These are phyloP conservation scores for Platypus cylindrus DNA, from an alignment of 2,888 invertebrate species.

Conservation along the genomic window DNA sequence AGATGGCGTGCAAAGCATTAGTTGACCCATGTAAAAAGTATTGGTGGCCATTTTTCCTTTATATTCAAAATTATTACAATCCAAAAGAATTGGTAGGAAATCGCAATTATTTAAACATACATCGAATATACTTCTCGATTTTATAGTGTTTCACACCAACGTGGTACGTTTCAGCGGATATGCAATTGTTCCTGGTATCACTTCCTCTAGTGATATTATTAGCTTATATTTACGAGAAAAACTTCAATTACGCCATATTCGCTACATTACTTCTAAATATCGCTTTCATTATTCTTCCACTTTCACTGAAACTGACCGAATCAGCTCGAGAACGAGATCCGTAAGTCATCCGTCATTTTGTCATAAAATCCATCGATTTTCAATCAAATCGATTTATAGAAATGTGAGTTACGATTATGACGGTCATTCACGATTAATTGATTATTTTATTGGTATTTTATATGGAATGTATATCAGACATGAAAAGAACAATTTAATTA, in stretches of 20 bases:
- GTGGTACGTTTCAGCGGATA: constrained; percentile 33
- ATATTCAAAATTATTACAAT: constrained; percentile 32
- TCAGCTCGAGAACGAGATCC: constrained; percentile 15
- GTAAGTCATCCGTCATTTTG: constrained; percentile 9
- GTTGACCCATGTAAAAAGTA: constrained; percentile 23
- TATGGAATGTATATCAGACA: constrained; percentile 19
- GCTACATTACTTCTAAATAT: constrained; percentile 15
- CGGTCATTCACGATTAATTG: constrained; percentile 19
- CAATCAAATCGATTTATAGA: neutral
- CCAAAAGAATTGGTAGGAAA: constrained; percentile 12
- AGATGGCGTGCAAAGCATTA: constrained; percentile 6
- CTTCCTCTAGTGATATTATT: constrained; percentile 28
- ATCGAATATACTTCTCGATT: neutral
- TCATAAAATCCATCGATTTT: neutral
- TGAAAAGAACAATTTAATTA: constrained; percentile 15
- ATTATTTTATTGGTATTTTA: constrained; percentile 19
- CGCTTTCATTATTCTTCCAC: constrained; percentile 14
- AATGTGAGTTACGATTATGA: constrained; percentile 13
- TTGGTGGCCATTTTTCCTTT: constrained; percentile 34
- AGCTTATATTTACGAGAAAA: constrained; percentile 15
- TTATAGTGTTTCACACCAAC: constrained; percentile 29
- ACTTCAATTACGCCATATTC: constrained; percentile 16
- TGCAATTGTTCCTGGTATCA: constrained; percentile 30
- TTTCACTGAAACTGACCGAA: constrained; percentile 15
- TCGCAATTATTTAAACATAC: neutral